phyloP scores from a whole-genome alignment of 2,113 vertebrate genomes.

The Myotis lucifugus region DNA sequence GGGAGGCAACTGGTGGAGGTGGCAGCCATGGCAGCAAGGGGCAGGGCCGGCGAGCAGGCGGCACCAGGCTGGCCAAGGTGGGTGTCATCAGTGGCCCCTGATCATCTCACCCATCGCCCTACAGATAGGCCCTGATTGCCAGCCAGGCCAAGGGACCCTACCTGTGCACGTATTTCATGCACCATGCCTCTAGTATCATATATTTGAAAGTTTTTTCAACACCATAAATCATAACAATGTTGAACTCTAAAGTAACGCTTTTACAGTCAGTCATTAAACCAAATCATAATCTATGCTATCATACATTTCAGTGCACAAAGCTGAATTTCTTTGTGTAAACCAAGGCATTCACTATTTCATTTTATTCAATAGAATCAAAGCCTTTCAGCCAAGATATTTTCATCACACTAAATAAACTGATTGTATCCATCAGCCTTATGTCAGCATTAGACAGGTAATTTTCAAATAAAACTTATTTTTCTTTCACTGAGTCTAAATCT shows the following conservation, averaged over 20 bases:
- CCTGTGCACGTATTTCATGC: no score
- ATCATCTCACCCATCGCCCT: no score
- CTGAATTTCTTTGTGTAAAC: slow-evolving; percentile 71
- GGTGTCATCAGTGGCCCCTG: no score
- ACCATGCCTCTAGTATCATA: not conserved
- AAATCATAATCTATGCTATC: slow-evolving; percentile 78
- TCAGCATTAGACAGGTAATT: slow-evolving; percentile 63
- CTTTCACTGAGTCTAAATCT: slow-evolving; percentile 59
- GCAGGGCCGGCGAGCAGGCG: no score
- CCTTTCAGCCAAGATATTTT: slow-evolving; percentile 69
- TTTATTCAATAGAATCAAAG: slow-evolving; percentile 65
- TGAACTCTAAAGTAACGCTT: slow-evolving; percentile 74
- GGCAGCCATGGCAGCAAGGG: no score
- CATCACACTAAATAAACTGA: slow-evolving; percentile 70
- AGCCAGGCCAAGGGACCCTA: no score
- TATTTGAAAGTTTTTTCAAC: slow-evolving; percentile 65
- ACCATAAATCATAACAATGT: slow-evolving; percentile 75
- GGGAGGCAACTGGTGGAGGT: no score
- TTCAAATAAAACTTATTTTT: slow-evolving; percentile 77
- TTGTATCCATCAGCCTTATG: slow-evolving; percentile 72
- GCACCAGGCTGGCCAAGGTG: no score
- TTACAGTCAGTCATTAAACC: slow-evolving; percentile 75
- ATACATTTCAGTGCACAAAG: slow-evolving; percentile 70
- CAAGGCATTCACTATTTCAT: slow-evolving; percentile 54
- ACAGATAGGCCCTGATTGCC: no score